Conservation (phyloP, 2,888 invertebrate genomes). For the Caenorhabditis panamensis region DNA sequence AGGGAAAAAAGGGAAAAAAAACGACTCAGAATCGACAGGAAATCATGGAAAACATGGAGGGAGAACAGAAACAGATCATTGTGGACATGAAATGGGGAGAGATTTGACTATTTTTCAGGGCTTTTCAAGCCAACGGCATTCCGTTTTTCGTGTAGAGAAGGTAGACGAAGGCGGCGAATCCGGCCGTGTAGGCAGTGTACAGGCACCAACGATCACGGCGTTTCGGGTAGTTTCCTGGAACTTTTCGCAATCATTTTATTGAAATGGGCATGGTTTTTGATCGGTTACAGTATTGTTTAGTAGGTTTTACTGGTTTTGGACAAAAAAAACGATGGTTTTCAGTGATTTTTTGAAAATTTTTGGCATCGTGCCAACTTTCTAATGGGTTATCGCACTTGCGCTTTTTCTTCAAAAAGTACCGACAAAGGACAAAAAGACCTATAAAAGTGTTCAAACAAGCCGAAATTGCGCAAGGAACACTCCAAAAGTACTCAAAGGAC, state of each 20-base stretch:
- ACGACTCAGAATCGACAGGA: too few relatives aligned
- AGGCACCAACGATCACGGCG: constrained; percentile 37
- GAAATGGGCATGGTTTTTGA: neutral
- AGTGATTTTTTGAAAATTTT: too few relatives aligned
- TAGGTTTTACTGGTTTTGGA: neutral
- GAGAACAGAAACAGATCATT: too few relatives aligned
- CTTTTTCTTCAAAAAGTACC: too few relatives aligned
- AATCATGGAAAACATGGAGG: too few relatives aligned
- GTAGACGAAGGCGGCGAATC: constrained; percentile 35
- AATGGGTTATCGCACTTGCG: too few relatives aligned
- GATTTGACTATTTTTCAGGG: neutral
- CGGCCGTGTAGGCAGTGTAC: constrained; percentile 34
- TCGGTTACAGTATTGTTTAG: neutral
- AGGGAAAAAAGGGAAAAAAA: too few relatives aligned
- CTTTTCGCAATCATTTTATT: neutral
- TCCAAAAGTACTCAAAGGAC: neutral
- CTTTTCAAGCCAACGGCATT: constrained; percentile 39
- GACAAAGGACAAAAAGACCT: neutral
- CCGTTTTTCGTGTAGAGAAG: constrained; percentile 31
- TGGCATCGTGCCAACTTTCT: too few relatives aligned
- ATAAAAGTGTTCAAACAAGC: too few relatives aligned
- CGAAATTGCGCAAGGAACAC: neutral
- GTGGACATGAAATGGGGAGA: too few relatives aligned
- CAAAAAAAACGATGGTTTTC: too few relatives aligned
- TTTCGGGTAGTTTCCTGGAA: constrained; percentile 59